Base-by-base conservation (phyloP, 2,113 vertebrate genomes). In the Notarius lentiginosus region DNA sequence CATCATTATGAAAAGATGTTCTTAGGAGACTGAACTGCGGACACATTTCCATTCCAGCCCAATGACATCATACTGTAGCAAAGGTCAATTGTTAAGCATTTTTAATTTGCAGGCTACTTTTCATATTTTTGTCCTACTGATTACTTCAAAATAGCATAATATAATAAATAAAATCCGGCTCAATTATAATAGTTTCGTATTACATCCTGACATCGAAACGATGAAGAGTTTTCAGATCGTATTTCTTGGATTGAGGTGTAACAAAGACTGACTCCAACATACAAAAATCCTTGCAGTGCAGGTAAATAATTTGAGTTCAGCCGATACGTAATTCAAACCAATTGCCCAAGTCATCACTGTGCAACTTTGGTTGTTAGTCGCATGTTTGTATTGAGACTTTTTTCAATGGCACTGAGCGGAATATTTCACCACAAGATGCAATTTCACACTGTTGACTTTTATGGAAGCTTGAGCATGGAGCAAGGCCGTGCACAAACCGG, bases 401-500 rank as follows among this genome's bases (percentile, higher is more conserved):
- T 41, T 41, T 60, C 17, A 87, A 79, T 84, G 72, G 14, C 87
- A 88, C 84, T 83, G 49, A 87, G 70, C 65, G 83, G 84, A 85
- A 77, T 66, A 30, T 72, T 84, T 80, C 24, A 84, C 61, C 30
- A 76, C 83, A 86, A 56, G n/a, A 83, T 88, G 77, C 70, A 15
- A 56, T 68, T 83, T 75, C 60, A 84, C 30, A 51, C 58, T 70
- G 75, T 86, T 81, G 58, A 84, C 63, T 79, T 70, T 56, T 72
- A 79, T 86, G 79, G 58, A 86, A 87, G 87, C 86, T 80, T 79
- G 55, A 84, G 85, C 90, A 81, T 91, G 87, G 86, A 88, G 89
- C 80, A 90, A 90, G 91, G 82, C 89, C 87, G 89, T 94, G 93
- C 92, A 92, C 92, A 92, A 91, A 91, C 89, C 91, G 88, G 88